Evolutionary conservation across 1,140 invertebrate genomes (phyloP).

Genomic region (Chrysoperla carnea): DNA sequence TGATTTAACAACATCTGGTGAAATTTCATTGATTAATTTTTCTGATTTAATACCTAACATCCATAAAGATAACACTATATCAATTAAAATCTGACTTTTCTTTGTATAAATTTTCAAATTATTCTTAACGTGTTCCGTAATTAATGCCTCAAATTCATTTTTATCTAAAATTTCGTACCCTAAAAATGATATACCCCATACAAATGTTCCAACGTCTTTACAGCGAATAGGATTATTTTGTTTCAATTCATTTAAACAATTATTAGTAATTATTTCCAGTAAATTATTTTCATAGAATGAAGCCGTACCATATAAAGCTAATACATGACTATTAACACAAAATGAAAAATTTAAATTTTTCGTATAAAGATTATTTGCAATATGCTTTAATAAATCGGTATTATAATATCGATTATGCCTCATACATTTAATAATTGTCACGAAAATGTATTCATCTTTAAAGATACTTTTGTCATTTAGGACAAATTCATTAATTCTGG

Average conservation of each 20-base stretch:
- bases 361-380: no score
- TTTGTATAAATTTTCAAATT: neutral
- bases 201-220: neutral
- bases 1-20: no score
- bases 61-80: neutral
- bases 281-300: neutral
- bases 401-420: neutral
- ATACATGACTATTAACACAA: neutral
- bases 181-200: neutral
- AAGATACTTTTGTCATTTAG: neutral
- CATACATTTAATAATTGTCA: neutral
- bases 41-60: neutral
- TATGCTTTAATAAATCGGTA: neutral
- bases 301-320: neutral
- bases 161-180: neutral
- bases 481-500: neutral
- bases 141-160: neutral
- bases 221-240: neutral
- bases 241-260: neutral
- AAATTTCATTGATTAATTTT: neutral
- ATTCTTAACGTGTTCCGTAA: neutral
- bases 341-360: no score
- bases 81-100: neutral
- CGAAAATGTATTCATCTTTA: neutral
- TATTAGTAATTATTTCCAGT: neutral